Conservation (phyloP, 2,888 invertebrate species). For the Lepidochitona cinerea region DNA sequence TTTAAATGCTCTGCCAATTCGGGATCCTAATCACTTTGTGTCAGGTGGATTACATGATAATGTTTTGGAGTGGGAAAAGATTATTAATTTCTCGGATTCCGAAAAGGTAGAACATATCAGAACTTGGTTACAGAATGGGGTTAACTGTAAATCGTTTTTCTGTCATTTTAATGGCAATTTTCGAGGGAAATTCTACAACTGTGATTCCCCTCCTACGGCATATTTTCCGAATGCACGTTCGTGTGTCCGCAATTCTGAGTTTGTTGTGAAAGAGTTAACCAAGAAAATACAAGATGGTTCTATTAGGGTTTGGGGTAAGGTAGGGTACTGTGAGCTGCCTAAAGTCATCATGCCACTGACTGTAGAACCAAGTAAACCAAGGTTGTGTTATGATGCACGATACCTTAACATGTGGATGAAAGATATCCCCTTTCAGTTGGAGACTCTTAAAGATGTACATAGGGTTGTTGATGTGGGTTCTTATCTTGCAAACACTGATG, state of each 20-base stretch:
- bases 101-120: neutral
- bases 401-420: slow-evolving; percentile 11
- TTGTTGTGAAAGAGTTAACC: slow-evolving; percentile 7
- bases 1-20: neutral
- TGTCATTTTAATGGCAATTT: slow-evolving; percentile 20
- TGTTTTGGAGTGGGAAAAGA: neutral
- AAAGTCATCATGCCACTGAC: slow-evolving; percentile 16
- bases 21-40: neutral
- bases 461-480: slow-evolving; percentile 11
- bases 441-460: slow-evolving; percentile 14
- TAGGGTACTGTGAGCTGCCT: slow-evolving; percentile 15
- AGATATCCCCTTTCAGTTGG: slow-evolving; percentile 7
- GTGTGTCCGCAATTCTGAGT: slow-evolving; percentile 1
- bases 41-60: neutral
- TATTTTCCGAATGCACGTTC: neutral
- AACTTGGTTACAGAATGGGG: slow-evolving; percentile 16
- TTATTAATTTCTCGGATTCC: neutral
- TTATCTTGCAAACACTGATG: slow-evolving; percentile 13
- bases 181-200: slow-evolving; percentile 16
- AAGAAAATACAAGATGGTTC: slow-evolving; percentile 16
- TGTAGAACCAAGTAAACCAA: slow-evolving; percentile 4
- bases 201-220: neutral
- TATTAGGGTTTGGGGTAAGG: slow-evolving; percentile 10
- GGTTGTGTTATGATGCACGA: slow-evolving; percentile 12
- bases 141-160: slow-evolving; percentile 18